Base-by-base conservation (phyloP, 2,888 invertebrate genomes). In the Troides oblongomaculatus region DNA sequence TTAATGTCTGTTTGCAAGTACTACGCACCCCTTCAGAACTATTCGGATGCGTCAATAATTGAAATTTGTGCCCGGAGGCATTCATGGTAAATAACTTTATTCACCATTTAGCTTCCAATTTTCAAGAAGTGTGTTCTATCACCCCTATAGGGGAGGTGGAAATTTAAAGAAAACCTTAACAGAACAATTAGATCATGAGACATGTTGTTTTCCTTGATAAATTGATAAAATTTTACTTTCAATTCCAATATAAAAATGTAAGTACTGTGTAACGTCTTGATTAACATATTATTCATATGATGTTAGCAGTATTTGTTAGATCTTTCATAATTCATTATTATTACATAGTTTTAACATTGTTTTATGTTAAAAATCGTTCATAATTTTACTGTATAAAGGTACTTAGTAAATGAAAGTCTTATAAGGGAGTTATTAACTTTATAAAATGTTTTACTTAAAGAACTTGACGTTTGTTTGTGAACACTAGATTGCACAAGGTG, bases 61-160 rank as follows among this genome's bases (percentile, higher is more conserved):
- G 91, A 92, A 92, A 91, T 92, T 90, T 90, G 91, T 91, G 91
- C 92, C 92, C 92, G 87, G 91, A 92, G 92, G 92, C 92, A 92
- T 92, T 91, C 88, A 89, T 90, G 81, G 90, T 90, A 91, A 91
- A 91, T 92, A 91, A 89, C 92, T 91, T 92, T 88, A 92, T 92
- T 87, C 89, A 86, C 82, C 87, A 87, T 91, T 92, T 90, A 91
- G 87, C 90, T 84, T 86, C 83, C 90, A 89, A 90, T 89, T 88
- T 88, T 79, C 78, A 74, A 78, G 81, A 81, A 82, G 87, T 84
- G 81, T 81, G 85, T 85, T 85, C 84, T 81, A 80, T 74, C 50
- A 50, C 50, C 50, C 50, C 50, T 50, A 50, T 14, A 50, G 14
- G 74, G 62, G 77, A 79, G 84, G 84, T 84, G 81, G 80, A 76